phyloP scores from a whole-genome alignment of 2,797 vertebrate genomes.

The Dendrocincla tyrannina region DNA sequence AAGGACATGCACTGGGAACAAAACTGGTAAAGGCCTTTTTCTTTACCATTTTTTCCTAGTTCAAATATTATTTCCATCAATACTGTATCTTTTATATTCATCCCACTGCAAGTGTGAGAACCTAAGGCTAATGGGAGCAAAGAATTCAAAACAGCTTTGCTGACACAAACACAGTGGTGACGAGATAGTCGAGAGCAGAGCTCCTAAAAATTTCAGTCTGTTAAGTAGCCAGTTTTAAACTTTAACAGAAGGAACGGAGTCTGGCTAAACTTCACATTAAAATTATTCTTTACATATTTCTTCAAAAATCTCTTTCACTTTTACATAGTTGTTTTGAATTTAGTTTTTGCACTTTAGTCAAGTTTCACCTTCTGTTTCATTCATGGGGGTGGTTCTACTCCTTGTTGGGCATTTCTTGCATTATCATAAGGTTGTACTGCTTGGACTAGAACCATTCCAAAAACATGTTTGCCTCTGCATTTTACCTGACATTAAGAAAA shows the following conservation, averaged over 20 bases:
- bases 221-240: background rate
- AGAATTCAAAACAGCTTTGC: background rate
- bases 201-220: background rate
- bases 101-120: background rate
- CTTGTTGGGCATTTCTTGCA: background rate
- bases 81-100: background rate
- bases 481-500: background rate
- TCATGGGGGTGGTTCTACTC: background rate
- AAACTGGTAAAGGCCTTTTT: background rate
- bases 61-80: background rate
- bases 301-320: background rate
- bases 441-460: background rate
- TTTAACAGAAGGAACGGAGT: background rate
- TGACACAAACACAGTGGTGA: background rate
- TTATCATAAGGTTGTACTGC: background rate
- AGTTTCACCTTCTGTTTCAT: background rate
- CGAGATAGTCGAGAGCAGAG: background rate
- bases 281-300: background rate
- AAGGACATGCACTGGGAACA: background rate
- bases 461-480: background rate
- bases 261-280: background rate
- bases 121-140: background rate
- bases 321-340: background rate
- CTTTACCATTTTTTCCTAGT: conserved; percentile 21
- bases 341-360: background rate